Base-by-base conservation (phyloP, 2,888 invertebrate species). In the Acanthococcus lagerstroemiae region DNA sequence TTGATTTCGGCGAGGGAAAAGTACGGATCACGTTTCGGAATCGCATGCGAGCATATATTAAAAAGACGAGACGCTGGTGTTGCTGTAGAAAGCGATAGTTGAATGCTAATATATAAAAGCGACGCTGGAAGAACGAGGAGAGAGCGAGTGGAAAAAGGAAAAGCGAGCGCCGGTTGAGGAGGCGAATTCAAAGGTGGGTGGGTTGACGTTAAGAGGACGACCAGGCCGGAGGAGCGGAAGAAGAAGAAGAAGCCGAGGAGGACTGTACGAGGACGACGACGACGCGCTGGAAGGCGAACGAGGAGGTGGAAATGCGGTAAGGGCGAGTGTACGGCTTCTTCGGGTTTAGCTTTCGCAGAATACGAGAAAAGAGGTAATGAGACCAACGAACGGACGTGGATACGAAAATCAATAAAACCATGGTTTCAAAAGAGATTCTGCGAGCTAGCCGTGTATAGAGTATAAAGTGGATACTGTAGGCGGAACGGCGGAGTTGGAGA, bases 331-430 rank as follows among this genome's bases (percentile, higher is more conserved):
- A 61, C 61, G 37, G 52, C 52, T 61, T 61, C 52, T 61, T 52
- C 58, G 61, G 58, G 50, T 61, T 61, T 61, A 61, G 61, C 52
- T 61, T 61, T 37, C 52, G 48, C 26, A 50, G 50, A 50, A 60
- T 48, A 61, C 50, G 50, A 52, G 52, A 61, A 61, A 61, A 61
- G 52, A 61, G 61, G 61, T 61, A 61, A 61, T 61, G 61, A 61
- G 61, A 61, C 61, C 61, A 61, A 61, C 61, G 61, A 61, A 61
- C 61, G 61, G 61, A 61, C 61, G 50, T 61, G 52, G 61, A 61
- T 61, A 61, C 61, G 61, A 61, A 61, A 61, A 61, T 61, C 61
- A 61, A 61, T 61, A 61, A 61, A 50, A 61, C 61, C 61, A 61
- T 61, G 61, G 61, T 61, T 61, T 52, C 61, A 50, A 61, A 61